Percentiles rank a stretch among this genome's conserved stretches.
phyloP scores from a whole-genome alignment of 2,113 vertebrate species.

The Hemicordylus capensis region DNA sequence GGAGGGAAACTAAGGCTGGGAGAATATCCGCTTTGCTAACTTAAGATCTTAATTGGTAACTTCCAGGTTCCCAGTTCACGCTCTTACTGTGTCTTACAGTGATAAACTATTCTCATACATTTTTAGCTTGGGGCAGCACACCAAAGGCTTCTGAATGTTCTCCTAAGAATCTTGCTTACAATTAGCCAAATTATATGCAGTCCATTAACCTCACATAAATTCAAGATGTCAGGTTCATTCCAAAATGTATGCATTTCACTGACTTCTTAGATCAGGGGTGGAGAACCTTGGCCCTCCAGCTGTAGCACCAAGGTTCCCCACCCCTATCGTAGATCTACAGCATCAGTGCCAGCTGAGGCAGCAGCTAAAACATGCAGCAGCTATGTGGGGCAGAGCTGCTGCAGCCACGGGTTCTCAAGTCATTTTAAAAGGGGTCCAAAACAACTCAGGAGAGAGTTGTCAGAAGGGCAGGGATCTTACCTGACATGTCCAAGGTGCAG shows the following conservation, averaged over 20 bases:
- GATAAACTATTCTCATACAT: neutral
- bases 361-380: neutral
- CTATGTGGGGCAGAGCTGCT: neutral
- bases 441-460: too few species aligned
- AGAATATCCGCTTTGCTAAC: neutral
- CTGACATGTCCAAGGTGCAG: too few species aligned
- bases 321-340: too few species aligned
- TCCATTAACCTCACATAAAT: conserved; percentile 54
- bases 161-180: conserved; percentile 43
- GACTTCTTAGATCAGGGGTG: conserved; percentile 10
- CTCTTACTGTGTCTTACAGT: neutral
- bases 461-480: too few species aligned
- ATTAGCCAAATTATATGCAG: conserved; percentile 44
- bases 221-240: conserved; percentile 39
- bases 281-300: too few species aligned
- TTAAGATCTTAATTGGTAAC: neutral
- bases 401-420: too few species aligned
- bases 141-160: conserved; percentile 41
- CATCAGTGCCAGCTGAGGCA: conserved; percentile 19
- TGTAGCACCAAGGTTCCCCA: too few species aligned
- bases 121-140: too few species aligned
- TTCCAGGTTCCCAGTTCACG: neutral
- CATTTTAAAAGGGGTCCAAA: too few species aligned
- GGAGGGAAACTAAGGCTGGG: neutral
- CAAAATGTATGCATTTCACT: conserved; percentile 25